A percentile compares a stretch with the other conserved stretches of the same genome.
Evolutionary conservation across 2,888 invertebrate genomes (phyloP).

Genomic region (Agrochola lota): DNA sequence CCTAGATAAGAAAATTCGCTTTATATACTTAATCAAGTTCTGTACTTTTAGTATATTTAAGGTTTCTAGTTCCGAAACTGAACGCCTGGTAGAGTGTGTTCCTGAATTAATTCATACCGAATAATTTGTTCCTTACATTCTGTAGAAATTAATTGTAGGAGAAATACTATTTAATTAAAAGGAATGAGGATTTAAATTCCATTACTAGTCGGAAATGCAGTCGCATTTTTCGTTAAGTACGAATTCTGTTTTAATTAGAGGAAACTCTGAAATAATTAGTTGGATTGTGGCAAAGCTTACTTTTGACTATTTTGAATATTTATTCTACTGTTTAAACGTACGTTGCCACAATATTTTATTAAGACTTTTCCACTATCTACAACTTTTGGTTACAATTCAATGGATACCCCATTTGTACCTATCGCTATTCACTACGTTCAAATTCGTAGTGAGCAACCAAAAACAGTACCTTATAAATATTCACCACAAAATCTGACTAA

Average conservation of each 20-base stretch:
- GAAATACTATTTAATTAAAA: constrained; percentile 15
- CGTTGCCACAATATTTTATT: neutral
- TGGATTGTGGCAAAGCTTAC: neutral
- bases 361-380: neutral
- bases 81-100: neutral
- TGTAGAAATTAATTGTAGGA: neutral
- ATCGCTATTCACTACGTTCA: neutral
- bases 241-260: neutral
- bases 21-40: constrained; percentile 18
- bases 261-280: neutral
- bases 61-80: constrained; percentile 6
- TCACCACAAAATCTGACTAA: neutral
- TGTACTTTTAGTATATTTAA: constrained; percentile 18
- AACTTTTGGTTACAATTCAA: neutral
- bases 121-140: constrained; percentile 11
- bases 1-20: constrained; percentile 43
- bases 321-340: neutral
- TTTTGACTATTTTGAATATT: neutral
- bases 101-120: neutral
- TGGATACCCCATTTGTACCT: neutral
- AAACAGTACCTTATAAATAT: neutral
- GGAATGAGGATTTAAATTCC: constrained; percentile 4
- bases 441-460: neutral
- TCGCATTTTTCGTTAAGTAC: constrained; percentile 10
- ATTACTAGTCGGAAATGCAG: neutral